Evolutionary conservation across 2,797 vertebrate genomes (phyloP).

Genomic region (Thaleichthys pacificus): DNA sequence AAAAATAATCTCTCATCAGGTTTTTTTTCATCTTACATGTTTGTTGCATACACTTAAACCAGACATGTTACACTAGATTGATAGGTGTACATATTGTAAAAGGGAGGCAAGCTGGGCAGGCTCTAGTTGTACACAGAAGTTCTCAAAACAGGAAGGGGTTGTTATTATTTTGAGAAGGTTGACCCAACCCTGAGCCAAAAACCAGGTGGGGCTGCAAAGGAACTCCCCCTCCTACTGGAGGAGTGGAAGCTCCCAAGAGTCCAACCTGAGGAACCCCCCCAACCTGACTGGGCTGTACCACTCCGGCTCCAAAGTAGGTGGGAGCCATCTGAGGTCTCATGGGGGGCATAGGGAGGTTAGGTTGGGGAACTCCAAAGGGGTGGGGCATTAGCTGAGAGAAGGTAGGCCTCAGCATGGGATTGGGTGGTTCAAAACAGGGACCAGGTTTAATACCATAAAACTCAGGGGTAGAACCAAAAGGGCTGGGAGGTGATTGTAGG

Average conservation of each 20-base stretch:
- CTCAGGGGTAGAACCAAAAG: conserved; percentile 32
- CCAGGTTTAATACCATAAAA: conserved; percentile 13
- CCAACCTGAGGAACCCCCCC: conserved; percentile 31
- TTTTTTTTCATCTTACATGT: neutral
- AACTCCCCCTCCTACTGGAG: conserved; percentile 12
- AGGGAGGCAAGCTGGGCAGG: neutral
- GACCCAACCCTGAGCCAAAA: conserved; percentile 10
- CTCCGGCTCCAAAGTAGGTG: conserved; percentile 14
- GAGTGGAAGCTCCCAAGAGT: conserved; percentile 9
- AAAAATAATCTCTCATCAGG: neutral
- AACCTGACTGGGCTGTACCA: conserved; percentile 20
- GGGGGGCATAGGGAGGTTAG: conserved; percentile 8
- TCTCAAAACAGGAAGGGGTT: conserved; percentile 61
- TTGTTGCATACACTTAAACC: conserved; percentile 14
- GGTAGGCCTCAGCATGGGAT: conserved; percentile 3
- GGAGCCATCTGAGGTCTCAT: conserved; percentile 1
- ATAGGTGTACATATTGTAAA: neutral
- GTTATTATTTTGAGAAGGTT: conserved; percentile 20
- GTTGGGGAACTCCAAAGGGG: conserved; percentile 16
- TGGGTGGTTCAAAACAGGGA: conserved; percentile 20
- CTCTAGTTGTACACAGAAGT: neutral
- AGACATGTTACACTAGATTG: neutral
- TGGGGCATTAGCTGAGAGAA: conserved; percentile 15
- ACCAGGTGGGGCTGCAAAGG: conserved; percentile 9
- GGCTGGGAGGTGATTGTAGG: conserved; percentile 17